Evolutionary conservation across 1,140 invertebrate species (phyloP), one percentile per base, ranked within the genome.

Genomic region (Homalodisca vitripennis): DNA sequence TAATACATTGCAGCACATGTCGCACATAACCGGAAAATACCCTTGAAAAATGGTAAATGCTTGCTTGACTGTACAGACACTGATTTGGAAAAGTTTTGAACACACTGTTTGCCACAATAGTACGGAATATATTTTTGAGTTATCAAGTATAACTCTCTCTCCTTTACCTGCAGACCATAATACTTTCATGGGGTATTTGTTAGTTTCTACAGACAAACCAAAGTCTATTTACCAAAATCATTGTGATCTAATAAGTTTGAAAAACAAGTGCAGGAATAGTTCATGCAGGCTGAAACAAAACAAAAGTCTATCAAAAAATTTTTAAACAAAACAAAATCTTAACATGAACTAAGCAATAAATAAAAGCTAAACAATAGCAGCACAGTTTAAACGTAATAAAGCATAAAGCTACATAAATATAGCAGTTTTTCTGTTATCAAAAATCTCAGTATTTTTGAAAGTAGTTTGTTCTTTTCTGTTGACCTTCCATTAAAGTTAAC

Each of bases 251-350:
- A 10, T 60, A 26, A 27, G 12, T 60, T 60, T 22, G n/a, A 60
- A 60, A 60, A n/a, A 22, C 29, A 60, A 60, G 24, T 60, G 55
- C 26, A 24, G 55, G 55, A 26, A 22, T 27, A 26, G 29, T 30
- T 60, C 55, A 60, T 60, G 55, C 55, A 60, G 55, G 24, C 55
- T 60, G 55, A 60, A 60, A 60, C 55, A 60, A 60, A 13, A 60
- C 24, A 60, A 60, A 60, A 60, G n/a, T n/a, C n/a, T n/a, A n/a
- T n/a, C n/a, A n/a, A n/a, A n/a, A n/a, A n/a, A n/a, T n/a, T n/a
- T n/a, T n/a, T n/a, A n/a, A n/a, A n/a, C n/a, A n/a, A n/a, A n/a
- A n/a, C n/a, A n/a, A n/a, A n/a, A n/a, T n/a, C n/a, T n/a, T n/a
- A n/a, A n/a, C n/a, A n/a, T n/a, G n/a, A n/a, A n/a, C n/a, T n/a